A percentile compares a stretch with the other conserved stretches of the same genome.
Conservation (phyloP, 2,113 vertebrate species). For the Nymphicus hollandicus region DNA sequence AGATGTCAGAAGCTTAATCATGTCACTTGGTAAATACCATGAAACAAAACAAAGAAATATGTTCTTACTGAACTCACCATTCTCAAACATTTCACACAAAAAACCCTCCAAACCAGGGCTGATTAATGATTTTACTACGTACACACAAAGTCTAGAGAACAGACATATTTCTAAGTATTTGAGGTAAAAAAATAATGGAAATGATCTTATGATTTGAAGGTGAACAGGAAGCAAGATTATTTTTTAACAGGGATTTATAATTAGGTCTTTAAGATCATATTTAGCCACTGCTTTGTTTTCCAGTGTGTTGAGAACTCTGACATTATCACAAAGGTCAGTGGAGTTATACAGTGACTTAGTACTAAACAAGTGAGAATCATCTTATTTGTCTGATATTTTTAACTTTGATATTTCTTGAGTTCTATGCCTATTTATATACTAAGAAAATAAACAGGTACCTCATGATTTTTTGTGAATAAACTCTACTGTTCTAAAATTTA, state of each 20-base stretch:
- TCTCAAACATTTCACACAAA: not conserved
- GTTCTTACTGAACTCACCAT: not conserved
- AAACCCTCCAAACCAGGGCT: not conserved
- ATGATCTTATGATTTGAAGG: not conserved
- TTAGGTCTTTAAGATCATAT: not conserved
- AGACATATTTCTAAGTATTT: not conserved
- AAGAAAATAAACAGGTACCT: not conserved
- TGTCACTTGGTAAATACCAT: not conserved
- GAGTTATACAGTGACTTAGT: not conserved
- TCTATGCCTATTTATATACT: not conserved
- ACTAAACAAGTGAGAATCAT: not conserved
- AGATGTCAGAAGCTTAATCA: not conserved
- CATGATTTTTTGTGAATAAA: not conserved
- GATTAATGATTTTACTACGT: not conserved
- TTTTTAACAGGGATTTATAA: not conserved
- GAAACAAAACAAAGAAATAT: not conserved
- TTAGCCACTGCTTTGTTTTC: not conserved
- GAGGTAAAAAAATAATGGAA: not conserved
- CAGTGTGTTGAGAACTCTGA: not conserved
- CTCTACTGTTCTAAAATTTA: not conserved
- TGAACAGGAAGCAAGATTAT: not conserved
- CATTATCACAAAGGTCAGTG: not conserved
- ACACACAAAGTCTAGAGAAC: not conserved
- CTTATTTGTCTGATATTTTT: not conserved
- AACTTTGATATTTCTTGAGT: not conserved